phyloP scores from a whole-genome alignment of 1,140 invertebrate genomes.

The Oryctes rhinoceros region DNA sequence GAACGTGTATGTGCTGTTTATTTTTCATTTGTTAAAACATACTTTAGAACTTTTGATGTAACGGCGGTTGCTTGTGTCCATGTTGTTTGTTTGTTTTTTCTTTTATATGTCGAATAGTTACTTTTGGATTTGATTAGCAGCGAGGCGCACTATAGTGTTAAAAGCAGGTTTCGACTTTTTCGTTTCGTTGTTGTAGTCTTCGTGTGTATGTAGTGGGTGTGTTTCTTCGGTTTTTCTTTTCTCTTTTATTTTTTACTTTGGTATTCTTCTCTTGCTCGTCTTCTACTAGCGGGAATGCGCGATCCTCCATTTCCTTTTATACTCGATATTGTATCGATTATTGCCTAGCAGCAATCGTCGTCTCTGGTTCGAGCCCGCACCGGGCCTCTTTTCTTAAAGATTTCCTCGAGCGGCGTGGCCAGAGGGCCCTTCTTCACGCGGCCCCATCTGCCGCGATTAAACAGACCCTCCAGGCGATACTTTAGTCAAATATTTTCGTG shows the following conservation, averaged over 20 bases:
- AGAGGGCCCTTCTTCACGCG: conserved; percentile 64
- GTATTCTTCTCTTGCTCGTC: not conserved
- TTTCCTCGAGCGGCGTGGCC: conserved; percentile 62
- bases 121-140: conserved; percentile 16
- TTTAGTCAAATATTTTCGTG: conserved; percentile 61
- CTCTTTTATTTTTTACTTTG: not conserved
- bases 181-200: conserved; percentile 22
- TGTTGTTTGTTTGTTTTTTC: not conserved
- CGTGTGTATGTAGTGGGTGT: not conserved
- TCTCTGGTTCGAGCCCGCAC: conserved; percentile 52
- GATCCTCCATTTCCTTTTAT: not conserved
- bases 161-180: conserved; percentile 34
- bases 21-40: not conserved
- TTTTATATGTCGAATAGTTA: not conserved
- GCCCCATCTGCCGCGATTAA: conserved; percentile 65
- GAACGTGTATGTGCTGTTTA: not conserved
- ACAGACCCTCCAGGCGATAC: conserved; percentile 58
- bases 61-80: not conserved
- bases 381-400: conserved; percentile 60
- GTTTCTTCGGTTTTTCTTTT: conserved; percentile 1
- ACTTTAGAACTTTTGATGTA: not conserved
- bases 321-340: not conserved
- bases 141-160: conserved; percentile 33
- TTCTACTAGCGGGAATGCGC: not conserved
- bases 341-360: conserved; percentile 49